A percentile compares a stretch with the other conserved stretches of the same genome.
Conservation (phyloP, 2,797 vertebrate genomes). For the Octomys mimax region DNA sequence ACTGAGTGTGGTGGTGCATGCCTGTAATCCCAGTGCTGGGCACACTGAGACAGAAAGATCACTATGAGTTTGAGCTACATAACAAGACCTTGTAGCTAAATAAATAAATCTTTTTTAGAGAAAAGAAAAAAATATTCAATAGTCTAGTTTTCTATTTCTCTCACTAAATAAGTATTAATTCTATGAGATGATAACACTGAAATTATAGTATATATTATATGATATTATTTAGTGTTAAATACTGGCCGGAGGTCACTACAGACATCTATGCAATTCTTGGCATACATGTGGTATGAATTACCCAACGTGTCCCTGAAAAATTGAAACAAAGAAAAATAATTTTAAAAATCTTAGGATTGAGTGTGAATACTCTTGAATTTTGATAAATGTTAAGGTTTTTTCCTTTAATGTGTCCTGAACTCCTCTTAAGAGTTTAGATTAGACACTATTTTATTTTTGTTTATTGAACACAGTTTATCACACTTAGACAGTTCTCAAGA, state of each 20-base stretch:
- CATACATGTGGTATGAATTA: constrained; percentile 20
- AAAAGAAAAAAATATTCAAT: neutral
- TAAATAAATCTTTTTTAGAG: no score
- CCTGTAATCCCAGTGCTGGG: no score
- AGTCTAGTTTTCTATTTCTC: constrained; percentile 6
- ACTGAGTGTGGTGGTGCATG: no score
- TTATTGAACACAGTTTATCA: constrained; percentile 33
- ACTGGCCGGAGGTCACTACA: neutral
- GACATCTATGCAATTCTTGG: neutral
- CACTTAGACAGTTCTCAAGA: neutral
- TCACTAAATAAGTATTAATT: constrained; percentile 47
- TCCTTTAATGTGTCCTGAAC: neutral
- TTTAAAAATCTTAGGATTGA: constrained; percentile 1
- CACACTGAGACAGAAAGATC: no score
- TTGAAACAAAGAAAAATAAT: constrained; percentile 33
- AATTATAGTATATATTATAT: neutral
- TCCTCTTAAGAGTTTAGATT: constrained; percentile 42
- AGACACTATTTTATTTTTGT: constrained; percentile 9
- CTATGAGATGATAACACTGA: constrained; percentile 42
- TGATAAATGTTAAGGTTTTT: neutral
- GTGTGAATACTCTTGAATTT: neutral
- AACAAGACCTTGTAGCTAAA: no score
- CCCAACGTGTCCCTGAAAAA: neutral
- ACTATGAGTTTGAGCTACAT: no score
- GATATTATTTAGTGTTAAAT: constrained; percentile 22